Conservation (phyloP, 1,140 invertebrate genomes). For the Danaus plexippus region DNA sequence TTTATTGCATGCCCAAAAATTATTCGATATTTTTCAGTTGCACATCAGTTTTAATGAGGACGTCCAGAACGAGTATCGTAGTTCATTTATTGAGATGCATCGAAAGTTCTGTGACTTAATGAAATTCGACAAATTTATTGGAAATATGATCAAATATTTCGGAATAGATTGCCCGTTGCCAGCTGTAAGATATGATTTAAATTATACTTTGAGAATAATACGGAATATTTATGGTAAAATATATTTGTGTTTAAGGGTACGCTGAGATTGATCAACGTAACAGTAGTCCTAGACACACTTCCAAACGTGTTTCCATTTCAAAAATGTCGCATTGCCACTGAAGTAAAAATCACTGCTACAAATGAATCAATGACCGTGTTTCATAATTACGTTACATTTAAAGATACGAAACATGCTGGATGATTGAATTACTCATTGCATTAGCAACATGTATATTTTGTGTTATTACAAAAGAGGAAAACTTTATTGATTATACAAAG, state of each 20-base stretch:
- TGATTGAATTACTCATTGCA: background rate
- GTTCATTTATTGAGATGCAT: slow-evolving; percentile 30
- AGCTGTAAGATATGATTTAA: slow-evolving; percentile 23
- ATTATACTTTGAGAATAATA: too few species aligned
- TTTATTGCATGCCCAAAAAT: too few species aligned
- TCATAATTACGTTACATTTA: slow-evolving; percentile 12
- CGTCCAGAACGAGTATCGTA: slow-evolving; percentile 34
- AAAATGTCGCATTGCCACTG: slow-evolving; percentile 18
- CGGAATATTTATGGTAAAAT: too few species aligned
- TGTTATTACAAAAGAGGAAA: too few species aligned
- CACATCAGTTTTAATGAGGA: slow-evolving; percentile 26
- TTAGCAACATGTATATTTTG: too few species aligned
- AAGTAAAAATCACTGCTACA: slow-evolving; percentile 4
- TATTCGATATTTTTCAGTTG: slow-evolving; percentile 18
- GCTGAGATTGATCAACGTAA: slow-evolving; percentile 23
- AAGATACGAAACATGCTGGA: slow-evolving; percentile 5
- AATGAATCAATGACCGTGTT: slow-evolving; percentile 8
- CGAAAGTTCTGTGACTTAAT: slow-evolving; percentile 31
- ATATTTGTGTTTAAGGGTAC: slow-evolving; percentile 18
- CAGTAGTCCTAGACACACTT: slow-evolving; percentile 22
- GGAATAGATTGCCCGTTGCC: slow-evolving; percentile 28
- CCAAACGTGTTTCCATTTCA: slow-evolving; percentile 34
- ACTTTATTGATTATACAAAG: too few species aligned
- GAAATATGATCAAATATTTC: background rate
- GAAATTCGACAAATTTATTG: slow-evolving; percentile 14